Base-by-base conservation (phyloP, 23 tunicate species). In the Trididemnum nubilum region DNA sequence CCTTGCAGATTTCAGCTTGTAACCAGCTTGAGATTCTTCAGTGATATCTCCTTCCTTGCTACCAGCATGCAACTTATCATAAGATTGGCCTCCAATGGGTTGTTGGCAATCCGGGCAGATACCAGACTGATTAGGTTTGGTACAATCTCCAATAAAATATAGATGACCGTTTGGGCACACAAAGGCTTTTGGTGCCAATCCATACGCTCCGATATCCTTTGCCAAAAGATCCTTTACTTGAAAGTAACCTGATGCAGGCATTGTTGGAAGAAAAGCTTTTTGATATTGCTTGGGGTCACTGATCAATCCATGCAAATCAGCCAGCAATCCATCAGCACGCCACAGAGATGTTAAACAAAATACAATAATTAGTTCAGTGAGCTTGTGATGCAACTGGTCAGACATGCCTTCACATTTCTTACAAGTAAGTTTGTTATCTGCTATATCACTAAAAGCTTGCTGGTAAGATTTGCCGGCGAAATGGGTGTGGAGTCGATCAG, bases 111-210 rank as follows among this genome's bases (percentile, higher is more conserved):
- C 86, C 0, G 86, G 82, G 59, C 96, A 90, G 24, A 18, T 84
- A 0, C 86, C 86, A 3, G 64, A 57, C 72, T 79, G 78, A n/a
- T 26, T 51, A 7, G 96, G 96, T 28, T 65, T 64, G 0, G 85
- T 80, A 36, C 89, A 90, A 38, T 85, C 86, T 21, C 89, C 96
- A 25, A 90, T 85, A n/a, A 65, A 78, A 66, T 90, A 90, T 22
- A 65, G 59, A 51, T 90, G 96, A 31, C 89, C 89, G 34, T 90
- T 85, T 0, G 96, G 96, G 54, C 96, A 90, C 21, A 35, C 19
- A 76, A 76, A 89, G 35, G 87, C 73, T 78, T 85, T 72, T 34
- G 77, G 44, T 50, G 38, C 65, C 12, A 31, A 39, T 37, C n/a
- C 70, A 7, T 36, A 23, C 60, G 74, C 25, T 15, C 54, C 87